Conservation (phyloP, 2,888 invertebrate genomes). For the Heteromurus nitidus region DNA sequence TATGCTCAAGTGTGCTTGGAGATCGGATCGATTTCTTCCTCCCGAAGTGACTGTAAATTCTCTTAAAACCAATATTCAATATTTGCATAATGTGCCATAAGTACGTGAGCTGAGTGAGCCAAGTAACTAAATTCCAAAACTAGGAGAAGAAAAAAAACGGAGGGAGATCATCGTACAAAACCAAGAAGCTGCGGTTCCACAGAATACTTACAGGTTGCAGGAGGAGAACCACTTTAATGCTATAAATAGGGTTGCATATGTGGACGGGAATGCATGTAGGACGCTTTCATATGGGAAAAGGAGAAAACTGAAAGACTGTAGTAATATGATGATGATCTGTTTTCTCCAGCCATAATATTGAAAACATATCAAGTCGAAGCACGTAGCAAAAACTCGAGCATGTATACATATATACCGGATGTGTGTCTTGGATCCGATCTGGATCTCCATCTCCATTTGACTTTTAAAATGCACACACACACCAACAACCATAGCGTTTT, state of each 20-base stretch:
- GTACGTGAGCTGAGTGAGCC: conserved; percentile 1
- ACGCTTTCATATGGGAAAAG: no score
- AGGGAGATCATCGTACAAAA: neutral
- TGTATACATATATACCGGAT: no score
- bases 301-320: neutral
- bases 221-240: neutral
- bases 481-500: no score
- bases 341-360: neutral
- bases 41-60: neutral
- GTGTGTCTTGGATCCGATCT: no score
- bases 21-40: neutral
- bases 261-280: neutral
- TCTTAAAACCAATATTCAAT: conserved; percentile 30
- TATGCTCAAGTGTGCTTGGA: no score
- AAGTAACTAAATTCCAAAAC: neutral
- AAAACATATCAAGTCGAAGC: neutral
- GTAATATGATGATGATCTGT: neutral
- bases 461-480: no score
- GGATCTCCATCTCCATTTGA: no score
- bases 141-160: neutral
- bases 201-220: neutral
- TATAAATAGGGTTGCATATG: no score
- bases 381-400: no score
- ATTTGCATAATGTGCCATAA: conserved; percentile 21
- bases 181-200: neutral